Evolutionary conservation across 1,140 invertebrate species (phyloP).

Genomic region (Brachionus rotundiformis): DNA sequence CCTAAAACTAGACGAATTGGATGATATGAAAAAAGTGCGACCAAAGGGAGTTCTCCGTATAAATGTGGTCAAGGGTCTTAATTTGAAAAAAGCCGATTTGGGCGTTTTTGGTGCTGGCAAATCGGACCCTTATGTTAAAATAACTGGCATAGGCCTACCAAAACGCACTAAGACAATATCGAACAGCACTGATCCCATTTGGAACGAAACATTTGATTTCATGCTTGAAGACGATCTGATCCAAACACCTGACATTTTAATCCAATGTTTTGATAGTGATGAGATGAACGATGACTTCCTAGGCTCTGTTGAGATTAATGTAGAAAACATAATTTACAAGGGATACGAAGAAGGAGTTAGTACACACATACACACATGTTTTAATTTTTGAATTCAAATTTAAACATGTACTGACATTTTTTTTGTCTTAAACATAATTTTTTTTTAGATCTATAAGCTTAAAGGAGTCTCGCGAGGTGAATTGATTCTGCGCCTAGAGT

Average conservation of each 20-base stretch:
- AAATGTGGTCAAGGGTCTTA: slow-evolving; percentile 85
- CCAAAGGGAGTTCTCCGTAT: slow-evolving; percentile 67
- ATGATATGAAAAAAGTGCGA: slow-evolving; percentile 84
- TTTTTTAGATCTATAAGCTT: slow-evolving; percentile 81
- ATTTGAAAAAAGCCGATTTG: slow-evolving; percentile 77
- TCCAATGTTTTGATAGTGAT: slow-evolving; percentile 80
- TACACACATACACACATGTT: too few species aligned
- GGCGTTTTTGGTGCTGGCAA: slow-evolving; percentile 87
- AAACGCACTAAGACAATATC: slow-evolving; percentile 77
- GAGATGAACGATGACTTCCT: slow-evolving; percentile 54
- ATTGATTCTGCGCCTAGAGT: slow-evolving; percentile 80
- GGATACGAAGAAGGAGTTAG: slow-evolving; percentile 53
- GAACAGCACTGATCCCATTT: slow-evolving; percentile 86
- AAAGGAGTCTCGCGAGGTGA: slow-evolving; percentile 90
- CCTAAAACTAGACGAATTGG: slow-evolving; percentile 75
- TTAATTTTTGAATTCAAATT: too few species aligned
- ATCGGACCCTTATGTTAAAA: slow-evolving; percentile 86
- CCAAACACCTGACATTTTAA: slow-evolving; percentile 74
- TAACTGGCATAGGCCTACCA: slow-evolving; percentile 56
- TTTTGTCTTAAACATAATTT: not conserved
- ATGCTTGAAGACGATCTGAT: slow-evolving; percentile 64
- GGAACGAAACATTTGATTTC: slow-evolving; percentile 68
- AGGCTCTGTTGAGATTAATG: not conserved
- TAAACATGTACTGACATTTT: not conserved
- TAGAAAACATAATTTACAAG: slow-evolving; percentile 1